Conservation (phyloP, 2,113 vertebrate genomes). For the Coptodon bakossiorum region DNA sequence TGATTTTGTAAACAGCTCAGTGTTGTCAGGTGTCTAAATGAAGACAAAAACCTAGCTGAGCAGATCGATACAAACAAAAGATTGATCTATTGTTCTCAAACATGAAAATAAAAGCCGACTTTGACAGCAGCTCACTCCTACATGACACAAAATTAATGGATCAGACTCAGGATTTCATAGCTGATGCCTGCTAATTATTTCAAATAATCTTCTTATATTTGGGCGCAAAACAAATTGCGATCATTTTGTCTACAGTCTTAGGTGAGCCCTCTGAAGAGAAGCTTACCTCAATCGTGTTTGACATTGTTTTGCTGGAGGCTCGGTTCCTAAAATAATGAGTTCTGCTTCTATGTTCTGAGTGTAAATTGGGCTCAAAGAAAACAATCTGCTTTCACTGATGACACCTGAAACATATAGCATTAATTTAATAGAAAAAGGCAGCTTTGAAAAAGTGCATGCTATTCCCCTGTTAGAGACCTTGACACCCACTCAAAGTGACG, state of each 20-base stretch:
- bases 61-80: not conserved
- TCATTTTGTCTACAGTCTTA: not conserved
- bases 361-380: not conserved
- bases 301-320: not conserved
- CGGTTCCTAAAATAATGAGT: not conserved
- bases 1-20: not conserved
- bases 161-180: not conserved
- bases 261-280: not conserved
- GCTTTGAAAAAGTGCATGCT: not conserved
- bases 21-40: not conserved
- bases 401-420: not conserved
- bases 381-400: not conserved
- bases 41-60: not conserved
- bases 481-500: not conserved
- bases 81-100: not conserved
- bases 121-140: not conserved
- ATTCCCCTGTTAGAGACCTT: not conserved
- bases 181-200: not conserved
- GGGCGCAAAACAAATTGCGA: not conserved
- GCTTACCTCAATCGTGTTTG: not conserved
- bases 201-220: not conserved
- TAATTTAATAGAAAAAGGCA: not conserved
- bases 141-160: not conserved
- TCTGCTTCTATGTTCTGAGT: not conserved
- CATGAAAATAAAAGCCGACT: not conserved